Conservation (phyloP, 1,140 invertebrate species). For the Brachionus calyciflorus region DNA sequence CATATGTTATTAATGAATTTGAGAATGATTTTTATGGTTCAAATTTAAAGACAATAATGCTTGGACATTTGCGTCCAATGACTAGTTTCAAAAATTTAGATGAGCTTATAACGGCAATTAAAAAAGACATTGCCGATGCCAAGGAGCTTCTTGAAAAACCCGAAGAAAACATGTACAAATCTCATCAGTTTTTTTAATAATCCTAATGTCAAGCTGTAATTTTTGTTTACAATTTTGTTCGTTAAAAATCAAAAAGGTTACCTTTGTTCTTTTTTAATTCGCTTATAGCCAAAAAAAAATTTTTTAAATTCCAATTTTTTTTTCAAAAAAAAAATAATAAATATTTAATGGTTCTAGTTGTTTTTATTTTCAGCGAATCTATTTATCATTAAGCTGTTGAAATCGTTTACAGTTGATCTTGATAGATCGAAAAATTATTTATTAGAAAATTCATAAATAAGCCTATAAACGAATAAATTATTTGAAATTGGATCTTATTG, state of each 20-base stretch:
- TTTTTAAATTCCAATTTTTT: neutral
- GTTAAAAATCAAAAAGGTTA: too few species aligned
- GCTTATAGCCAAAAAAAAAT: neutral
- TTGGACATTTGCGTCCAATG: constrained; percentile 77
- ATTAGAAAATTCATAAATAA: too few species aligned
- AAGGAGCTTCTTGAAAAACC: constrained; percentile 64
- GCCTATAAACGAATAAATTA: too few species aligned
- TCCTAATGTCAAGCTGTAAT: constrained; percentile 4
- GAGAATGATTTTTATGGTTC: constrained; percentile 81
- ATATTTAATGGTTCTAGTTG: too few species aligned
- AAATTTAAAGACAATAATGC: constrained; percentile 72
- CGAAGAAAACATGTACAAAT: constrained; percentile 49
- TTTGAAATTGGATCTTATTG: too few species aligned
- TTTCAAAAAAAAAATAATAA: constrained; percentile 19
- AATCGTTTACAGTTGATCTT: too few species aligned
- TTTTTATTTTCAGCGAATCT: too few species aligned
- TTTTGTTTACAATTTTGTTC: neutral
- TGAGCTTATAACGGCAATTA: constrained; percentile 72
- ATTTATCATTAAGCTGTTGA: too few species aligned
- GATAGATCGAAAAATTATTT: too few species aligned
- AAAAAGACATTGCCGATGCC: constrained; percentile 71
- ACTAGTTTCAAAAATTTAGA: constrained; percentile 76
- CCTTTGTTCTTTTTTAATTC: too few species aligned
- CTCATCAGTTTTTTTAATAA: constrained; percentile 51
- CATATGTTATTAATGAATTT: constrained; percentile 82